phyloP scores from a whole-genome alignment of 2,113 vertebrate genomes.

The Erpornis zantholeuca region DNA sequence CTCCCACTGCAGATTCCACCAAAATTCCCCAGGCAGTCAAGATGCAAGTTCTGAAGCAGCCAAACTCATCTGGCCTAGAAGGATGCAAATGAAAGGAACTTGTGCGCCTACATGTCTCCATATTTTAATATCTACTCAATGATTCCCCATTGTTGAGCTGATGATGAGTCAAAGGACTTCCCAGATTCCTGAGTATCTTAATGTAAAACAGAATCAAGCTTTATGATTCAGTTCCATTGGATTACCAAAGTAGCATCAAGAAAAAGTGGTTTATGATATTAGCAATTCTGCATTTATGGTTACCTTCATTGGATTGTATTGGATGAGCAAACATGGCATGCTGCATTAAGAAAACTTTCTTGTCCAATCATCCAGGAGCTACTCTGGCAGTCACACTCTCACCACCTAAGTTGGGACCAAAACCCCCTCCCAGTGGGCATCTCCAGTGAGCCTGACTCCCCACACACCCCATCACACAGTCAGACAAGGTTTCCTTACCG shows the following conservation, averaged over 20 bases:
- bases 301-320: not conserved
- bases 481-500: not conserved
- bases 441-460: not conserved
- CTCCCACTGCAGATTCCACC: not conserved
- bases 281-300: not conserved
- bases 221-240: not conserved
- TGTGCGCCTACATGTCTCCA: not conserved
- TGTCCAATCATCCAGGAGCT: not conserved
- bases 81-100: slow-evolving; percentile 22
- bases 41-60: not conserved
- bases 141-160: not conserved
- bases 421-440: not conserved
- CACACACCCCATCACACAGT: not conserved
- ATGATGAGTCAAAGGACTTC: slow-evolving; percentile 20
- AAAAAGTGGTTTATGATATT: not conserved
- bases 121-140: not conserved
- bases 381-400: not conserved
- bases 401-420: fast-evolving
- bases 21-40: not conserved
- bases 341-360: not conserved
- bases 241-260: not conserved
- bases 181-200: not conserved
- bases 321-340: not conserved
- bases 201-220: not conserved
- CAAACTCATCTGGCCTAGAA: not conserved